These are phyloP conservation scores for Tricholauxania praeusta DNA, from an alignment of 2,888 invertebrate species.

Conservation along the genomic window DNA sequence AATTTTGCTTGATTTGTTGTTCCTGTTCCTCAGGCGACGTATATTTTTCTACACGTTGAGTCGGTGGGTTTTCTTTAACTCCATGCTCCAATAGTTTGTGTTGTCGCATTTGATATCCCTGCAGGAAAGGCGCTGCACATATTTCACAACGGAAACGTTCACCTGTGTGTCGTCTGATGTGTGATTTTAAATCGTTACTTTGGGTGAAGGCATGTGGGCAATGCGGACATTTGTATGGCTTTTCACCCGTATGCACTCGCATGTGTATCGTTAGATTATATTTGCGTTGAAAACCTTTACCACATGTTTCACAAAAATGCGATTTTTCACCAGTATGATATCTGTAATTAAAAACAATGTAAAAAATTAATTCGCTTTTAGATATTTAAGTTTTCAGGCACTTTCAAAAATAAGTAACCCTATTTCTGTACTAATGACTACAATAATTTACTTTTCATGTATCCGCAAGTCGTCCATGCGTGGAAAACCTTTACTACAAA, in stretches of 20 bases:
- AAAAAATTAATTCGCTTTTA: too few species aligned
- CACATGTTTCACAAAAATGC: conserved; percentile 68
- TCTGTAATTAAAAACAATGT: conserved; percentile 46
- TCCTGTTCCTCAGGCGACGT: conserved; percentile 47
- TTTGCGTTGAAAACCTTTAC: conserved; percentile 67
- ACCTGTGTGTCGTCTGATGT: conserved; percentile 70
- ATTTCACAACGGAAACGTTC: conserved; percentile 71
- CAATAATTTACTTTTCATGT: conserved; percentile 68
- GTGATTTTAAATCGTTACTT: conserved; percentile 71
- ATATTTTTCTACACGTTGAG: conserved; percentile 60
- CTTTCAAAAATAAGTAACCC: too few species aligned
- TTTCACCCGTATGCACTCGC: conserved; percentile 70
- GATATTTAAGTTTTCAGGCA: too few species aligned
- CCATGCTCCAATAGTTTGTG: conserved; percentile 68
- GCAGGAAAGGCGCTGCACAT: conserved; percentile 62
- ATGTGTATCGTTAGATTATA: conserved; percentile 71
- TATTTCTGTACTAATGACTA: too few species aligned
- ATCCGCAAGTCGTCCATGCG: conserved; percentile 70
- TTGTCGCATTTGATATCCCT: conserved; percentile 69
- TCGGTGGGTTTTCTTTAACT: conserved; percentile 58
- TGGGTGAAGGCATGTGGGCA: conserved; percentile 71
- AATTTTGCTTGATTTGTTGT: conserved; percentile 47
- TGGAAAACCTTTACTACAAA: conserved; percentile 71
- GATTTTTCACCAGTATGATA: conserved; percentile 70
- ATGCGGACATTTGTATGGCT: conserved; percentile 70